These are phyloP conservation scores for Strix uralensis DNA, from an alignment of 2,113 vertebrate genomes.

Conservation along the genomic window DNA sequence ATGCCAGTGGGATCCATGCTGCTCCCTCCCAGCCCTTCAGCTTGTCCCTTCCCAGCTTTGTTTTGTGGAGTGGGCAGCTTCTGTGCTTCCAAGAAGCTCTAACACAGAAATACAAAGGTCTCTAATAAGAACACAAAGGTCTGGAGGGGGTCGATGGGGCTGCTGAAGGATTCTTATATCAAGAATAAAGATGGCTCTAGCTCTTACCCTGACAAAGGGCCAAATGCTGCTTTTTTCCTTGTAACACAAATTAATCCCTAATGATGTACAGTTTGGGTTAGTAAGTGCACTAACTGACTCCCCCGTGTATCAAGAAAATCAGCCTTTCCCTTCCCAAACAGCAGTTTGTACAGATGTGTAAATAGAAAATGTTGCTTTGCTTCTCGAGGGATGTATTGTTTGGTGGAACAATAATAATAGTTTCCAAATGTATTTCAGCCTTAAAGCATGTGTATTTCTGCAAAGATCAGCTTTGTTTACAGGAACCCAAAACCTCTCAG, in stretches of 20 bases:
- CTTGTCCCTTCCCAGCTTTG: neutral
- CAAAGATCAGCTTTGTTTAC: neutral
- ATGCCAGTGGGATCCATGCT: neutral
- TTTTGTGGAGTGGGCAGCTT: neutral
- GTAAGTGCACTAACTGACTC: neutral
- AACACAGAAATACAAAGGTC: neutral
- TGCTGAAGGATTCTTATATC: neutral
- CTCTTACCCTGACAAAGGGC: neutral
- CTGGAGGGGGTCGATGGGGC: neutral
- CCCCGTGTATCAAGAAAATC: neutral
- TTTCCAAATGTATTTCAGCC: neutral
- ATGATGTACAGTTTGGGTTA: neutral
- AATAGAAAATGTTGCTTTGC: neutral
- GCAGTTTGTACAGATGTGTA: neutral
- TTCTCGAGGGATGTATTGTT: neutral
- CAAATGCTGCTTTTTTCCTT: neutral
- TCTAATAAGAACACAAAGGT: neutral
- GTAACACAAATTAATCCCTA: neutral
- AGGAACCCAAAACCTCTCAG: slow-evolving; percentile 2
- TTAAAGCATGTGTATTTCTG: neutral
- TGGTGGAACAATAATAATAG: neutral
- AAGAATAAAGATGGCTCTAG: neutral
- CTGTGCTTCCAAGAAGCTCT: neutral
- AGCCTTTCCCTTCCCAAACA: neutral
- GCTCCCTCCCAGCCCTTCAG: neutral